Evolutionary conservation across 2,113 vertebrate species (phyloP).

Genomic region (Melospiza georgiana): DNA sequence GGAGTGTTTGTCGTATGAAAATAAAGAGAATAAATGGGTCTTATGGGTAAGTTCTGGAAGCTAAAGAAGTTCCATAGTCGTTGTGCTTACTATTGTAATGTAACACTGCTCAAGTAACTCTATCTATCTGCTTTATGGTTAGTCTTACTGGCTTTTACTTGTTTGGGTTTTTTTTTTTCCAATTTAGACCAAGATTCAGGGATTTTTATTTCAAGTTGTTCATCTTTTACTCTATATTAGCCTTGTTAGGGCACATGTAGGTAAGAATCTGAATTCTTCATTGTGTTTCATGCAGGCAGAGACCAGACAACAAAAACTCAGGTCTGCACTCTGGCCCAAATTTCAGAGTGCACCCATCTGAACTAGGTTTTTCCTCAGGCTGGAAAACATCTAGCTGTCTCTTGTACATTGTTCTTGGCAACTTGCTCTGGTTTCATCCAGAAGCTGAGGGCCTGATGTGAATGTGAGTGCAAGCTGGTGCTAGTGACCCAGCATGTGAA

Average conservation of each 20-base stretch:
- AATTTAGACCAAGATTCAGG: background rate
- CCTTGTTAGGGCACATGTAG: background rate
- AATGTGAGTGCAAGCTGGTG: background rate
- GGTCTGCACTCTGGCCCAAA: background rate
- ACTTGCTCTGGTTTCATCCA: background rate
- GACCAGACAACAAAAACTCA: background rate
- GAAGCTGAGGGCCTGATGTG: background rate
- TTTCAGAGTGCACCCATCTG: background rate
- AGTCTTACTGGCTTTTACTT: background rate
- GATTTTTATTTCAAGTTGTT: background rate
- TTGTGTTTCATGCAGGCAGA: background rate
- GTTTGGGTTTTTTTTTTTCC: background rate
- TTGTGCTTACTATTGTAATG: background rate
- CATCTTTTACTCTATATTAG: background rate
- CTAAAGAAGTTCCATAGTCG: background rate
- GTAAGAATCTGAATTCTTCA: background rate
- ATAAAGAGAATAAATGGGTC: background rate
- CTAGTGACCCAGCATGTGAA: background rate
- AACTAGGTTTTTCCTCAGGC: background rate
- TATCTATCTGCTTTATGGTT: background rate
- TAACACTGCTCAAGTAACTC: background rate
- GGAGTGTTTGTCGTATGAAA: background rate
- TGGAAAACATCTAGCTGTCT: background rate
- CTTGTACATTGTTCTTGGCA: background rate
- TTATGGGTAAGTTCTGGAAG: background rate